Percentiles rank a stretch among this genome's conserved stretches.
Evolutionary conservation across 2,113 vertebrate genomes (phyloP).

Genomic region (Clarias batrachus): DNA sequence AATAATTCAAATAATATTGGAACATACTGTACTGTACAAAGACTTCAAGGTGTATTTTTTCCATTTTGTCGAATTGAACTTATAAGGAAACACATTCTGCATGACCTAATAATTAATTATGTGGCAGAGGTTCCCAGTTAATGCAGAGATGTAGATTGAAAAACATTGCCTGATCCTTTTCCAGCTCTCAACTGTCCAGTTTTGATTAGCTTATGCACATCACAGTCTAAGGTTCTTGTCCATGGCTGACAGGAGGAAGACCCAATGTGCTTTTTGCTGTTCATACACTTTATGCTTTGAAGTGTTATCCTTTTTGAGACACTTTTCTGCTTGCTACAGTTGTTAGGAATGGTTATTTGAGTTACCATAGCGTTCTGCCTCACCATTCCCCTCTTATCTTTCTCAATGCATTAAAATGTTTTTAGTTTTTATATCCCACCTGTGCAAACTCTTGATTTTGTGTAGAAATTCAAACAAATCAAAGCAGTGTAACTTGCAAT

Average conservation of each 20-base stretch:
- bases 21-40: not conserved
- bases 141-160: not conserved
- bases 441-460: not conserved
- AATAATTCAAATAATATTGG: not conserved
- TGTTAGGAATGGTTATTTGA: not conserved
- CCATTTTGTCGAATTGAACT: not conserved
- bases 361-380: not conserved
- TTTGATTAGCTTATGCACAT: not conserved
- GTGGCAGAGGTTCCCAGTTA: not conserved
- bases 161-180: not conserved
- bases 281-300: not conserved
- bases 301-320: not conserved
- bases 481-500: not conserved
- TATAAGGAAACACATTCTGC: not conserved
- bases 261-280: not conserved
- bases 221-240: not conserved
- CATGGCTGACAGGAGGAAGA: not conserved
- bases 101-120: not conserved
- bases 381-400: not conserved
- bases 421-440: not conserved
- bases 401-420: constrained; percentile 3
- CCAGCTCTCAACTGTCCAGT: not conserved
- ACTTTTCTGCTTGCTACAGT: not conserved
- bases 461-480: not conserved
- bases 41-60: not conserved